Evolutionary conservation across 1,140 invertebrate species (phyloP).

Genomic region (Brachionus manjavacas): DNA sequence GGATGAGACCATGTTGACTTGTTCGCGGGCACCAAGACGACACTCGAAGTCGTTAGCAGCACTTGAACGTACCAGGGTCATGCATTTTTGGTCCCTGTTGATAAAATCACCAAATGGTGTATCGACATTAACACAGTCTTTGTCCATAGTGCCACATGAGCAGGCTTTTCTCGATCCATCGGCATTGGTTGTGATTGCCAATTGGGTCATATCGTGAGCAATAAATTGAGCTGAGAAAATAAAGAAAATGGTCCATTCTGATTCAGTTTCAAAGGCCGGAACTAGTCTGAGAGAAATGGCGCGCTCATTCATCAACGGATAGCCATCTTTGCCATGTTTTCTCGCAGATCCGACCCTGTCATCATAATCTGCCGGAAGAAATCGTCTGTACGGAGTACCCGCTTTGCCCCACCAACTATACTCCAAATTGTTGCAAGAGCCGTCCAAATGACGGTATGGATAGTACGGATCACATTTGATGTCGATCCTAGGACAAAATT

Average conservation of each 20-base stretch:
- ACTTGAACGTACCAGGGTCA: neutral
- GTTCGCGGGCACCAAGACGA: neutral
- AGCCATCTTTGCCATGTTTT: constrained; percentile 51
- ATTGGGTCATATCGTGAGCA: neutral
- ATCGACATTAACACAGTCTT: neutral
- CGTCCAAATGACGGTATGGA: constrained; percentile 67
- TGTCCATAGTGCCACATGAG: neutral
- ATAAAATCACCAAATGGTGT: neutral
- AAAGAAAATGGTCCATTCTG: constrained; percentile 10
- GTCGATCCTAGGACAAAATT: neutral
- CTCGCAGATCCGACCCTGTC: neutral
- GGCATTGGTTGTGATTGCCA: neutral
- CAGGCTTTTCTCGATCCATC: neutral
- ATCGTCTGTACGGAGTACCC: constrained; percentile 69
- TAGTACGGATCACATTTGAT: constrained; percentile 19
- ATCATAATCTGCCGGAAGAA: constrained; percentile 73
- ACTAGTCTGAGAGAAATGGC: neutral
- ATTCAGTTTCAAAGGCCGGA: neutral
- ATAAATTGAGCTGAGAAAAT: neutral
- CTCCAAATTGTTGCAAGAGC: constrained; percentile 81
- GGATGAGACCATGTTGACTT: neutral
- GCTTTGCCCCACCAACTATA: constrained; percentile 68
- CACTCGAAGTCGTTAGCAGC: neutral
- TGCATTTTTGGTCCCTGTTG: neutral
- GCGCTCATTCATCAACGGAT: neutral